phyloP scores from a whole-genome alignment of 35 echinoderm and acorn worm genomes.

The Amphiura filiformis region DNA sequence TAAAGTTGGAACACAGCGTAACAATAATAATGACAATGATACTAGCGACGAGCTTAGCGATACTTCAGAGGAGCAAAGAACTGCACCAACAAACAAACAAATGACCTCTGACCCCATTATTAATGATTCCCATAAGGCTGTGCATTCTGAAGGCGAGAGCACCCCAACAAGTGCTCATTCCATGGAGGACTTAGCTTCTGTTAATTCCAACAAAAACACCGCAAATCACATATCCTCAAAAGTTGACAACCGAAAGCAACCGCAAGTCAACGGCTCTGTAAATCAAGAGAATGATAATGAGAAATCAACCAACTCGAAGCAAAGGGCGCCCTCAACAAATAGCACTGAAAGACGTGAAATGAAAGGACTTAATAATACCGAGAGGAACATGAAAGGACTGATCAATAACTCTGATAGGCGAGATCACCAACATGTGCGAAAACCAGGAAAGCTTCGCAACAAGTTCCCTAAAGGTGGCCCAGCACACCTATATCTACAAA shows the following conservation, averaged over 20 bases:
- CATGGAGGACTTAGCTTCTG: not conserved
- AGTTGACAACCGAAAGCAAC: not conserved
- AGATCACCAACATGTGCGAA: not conserved
- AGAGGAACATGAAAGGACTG: not conserved
- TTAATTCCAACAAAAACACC: not conserved
- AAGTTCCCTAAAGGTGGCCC: not conserved
- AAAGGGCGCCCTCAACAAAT: not conserved
- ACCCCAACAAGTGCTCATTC: not conserved
- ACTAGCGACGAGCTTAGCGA: not conserved
- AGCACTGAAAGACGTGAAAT: not conserved
- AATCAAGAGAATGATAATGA: not conserved
- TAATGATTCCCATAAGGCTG: not conserved
- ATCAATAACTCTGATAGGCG: not conserved
- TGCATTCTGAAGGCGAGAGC: not conserved
- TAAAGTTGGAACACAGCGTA: not conserved
- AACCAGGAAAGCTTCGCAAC: not conserved
- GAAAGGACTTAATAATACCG: not conserved
- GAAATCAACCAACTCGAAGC: not conserved
- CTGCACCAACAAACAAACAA: not conserved
- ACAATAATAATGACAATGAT: not conserved
- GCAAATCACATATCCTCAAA: not conserved
- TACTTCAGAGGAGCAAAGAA: not conserved
- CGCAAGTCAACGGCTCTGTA: conserved; percentile 1
- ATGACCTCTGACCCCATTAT: not conserved
- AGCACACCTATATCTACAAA: not conserved